Evolutionary conservation across 2,113 vertebrate genomes (phyloP).

Genomic region (Microtus montanus): DNA sequence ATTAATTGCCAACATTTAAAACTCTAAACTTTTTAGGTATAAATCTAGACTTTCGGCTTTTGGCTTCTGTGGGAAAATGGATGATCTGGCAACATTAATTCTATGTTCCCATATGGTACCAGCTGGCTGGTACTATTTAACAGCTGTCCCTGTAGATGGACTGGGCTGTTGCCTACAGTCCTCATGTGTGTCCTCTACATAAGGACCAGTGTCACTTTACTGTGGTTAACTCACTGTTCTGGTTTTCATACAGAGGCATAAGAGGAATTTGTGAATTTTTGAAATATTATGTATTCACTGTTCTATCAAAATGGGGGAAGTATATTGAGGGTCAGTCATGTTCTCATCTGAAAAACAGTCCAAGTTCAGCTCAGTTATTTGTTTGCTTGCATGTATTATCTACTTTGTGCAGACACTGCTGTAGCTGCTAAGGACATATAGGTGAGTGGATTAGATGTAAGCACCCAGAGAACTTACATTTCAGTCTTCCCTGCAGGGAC

Average conservation of each 20-base stretch:
- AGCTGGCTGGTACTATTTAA: constrained; percentile 25
- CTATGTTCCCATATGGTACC: background rate
- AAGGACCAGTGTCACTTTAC: background rate
- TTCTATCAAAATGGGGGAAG: constrained; percentile 1
- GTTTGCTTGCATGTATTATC: background rate
- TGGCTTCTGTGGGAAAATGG: background rate
- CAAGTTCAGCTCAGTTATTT: background rate
- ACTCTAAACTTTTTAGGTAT: constrained; percentile 20
- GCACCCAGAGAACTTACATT: background rate
- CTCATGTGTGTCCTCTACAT: background rate
- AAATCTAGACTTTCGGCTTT: constrained; percentile 1
- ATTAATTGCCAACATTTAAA: constrained; percentile 7
- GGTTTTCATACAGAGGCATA: constrained; percentile 19
- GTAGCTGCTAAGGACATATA: background rate
- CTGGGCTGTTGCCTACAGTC: background rate
- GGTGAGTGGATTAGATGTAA: background rate
- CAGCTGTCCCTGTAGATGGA: background rate
- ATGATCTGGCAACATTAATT: background rate
- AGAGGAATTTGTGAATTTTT: background rate
- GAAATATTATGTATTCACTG: background rate
- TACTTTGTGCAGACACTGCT: background rate
- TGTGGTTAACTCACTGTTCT: background rate
- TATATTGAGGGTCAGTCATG: background rate
- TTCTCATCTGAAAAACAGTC: background rate
- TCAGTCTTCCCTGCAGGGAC: background rate